Base-by-base conservation (phyloP, 2,888 invertebrate genomes). In the Ceriagrion tenellum region DNA sequence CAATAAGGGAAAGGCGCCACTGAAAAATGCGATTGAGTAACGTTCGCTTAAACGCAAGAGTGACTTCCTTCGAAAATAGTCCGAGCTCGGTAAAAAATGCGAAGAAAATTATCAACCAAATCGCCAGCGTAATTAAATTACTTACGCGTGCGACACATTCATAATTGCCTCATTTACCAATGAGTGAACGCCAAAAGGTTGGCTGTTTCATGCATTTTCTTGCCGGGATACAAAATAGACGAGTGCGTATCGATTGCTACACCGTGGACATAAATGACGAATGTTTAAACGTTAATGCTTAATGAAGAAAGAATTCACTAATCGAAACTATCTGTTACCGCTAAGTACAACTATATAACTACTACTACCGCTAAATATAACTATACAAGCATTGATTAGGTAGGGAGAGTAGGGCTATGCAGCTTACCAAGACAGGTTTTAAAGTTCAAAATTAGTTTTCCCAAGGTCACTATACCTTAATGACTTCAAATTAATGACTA, bases 11-110 rank as follows among this genome's bases (percentile, higher is more conserved):
- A 81, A 81, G 81, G 35, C 81, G 35, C 12, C 16, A 18, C n/a
- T 30, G 81, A 35, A 81, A 81, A 81, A 81, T 35, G 81, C 81
- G 30, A 35, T 81, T 81, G 81, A 35, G 81, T 81, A 81, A 81
- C 81, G 12, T 35, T 81, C 81, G 81, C 81, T 81, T 81, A 81
- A 12, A 81, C 81, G 81, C 35, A 35, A 23, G 16, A 18, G 35
- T 81, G 81, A 81, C 26, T 35, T 81, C 81, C 35, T 81, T 81
- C 81, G 81, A 81, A 35, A 81, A 81, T 23, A 81, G 13, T 35
- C 16, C 23, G 81, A 23, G 81, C 81, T 81, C 13, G 30, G n/a
- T 6, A 81, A 69, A 81, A 81, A 35, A 16, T 18, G 13, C 30
- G 3, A 18, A 35, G 81, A 35, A 35, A 35, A 81, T 81, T 18